Percentiles rank a stretch among this genome's conserved stretches.
phyloP scores from a whole-genome alignment of 2,888 invertebrate genomes.

The Nephrotoma guestfalica region DNA sequence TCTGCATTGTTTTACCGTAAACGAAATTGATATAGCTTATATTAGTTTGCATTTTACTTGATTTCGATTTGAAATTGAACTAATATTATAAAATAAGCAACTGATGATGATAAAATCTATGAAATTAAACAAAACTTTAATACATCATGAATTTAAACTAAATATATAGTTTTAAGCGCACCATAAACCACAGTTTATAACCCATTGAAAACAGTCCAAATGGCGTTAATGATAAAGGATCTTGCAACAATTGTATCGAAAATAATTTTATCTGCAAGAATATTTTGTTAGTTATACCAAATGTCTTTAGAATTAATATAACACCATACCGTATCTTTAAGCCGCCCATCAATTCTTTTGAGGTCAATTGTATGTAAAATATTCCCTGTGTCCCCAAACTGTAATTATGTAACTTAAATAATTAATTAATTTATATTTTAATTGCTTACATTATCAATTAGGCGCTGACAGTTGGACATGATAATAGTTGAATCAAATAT shows the following conservation, averaged over 20 bases:
- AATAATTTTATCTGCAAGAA: neutral
- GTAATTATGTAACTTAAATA: neutral
- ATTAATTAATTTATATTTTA: neutral
- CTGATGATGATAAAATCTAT: neutral
- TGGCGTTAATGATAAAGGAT: neutral
- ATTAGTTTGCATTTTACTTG: neutral
- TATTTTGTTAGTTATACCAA: no score
- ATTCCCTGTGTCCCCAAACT: neutral
- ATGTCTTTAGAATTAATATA: neutral
- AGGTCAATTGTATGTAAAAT: neutral
- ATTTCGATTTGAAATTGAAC: neutral
- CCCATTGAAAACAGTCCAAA: neutral
- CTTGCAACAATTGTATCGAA: neutral
- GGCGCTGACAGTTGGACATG: neutral
- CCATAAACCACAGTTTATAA: neutral
- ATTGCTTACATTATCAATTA: neutral
- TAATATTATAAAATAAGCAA: neutral
- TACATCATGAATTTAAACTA: neutral
- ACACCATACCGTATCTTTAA: neutral
- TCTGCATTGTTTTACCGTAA: no score
- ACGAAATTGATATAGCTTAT: no score
- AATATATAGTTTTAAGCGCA: neutral
- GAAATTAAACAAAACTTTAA: neutral
- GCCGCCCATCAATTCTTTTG: neutral
- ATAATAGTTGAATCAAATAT: neutral